Evolutionary conservation across 1,140 invertebrate species (phyloP), one percentile per base, ranked within the genome.

Genomic region (Andricus grossulariae): DNA sequence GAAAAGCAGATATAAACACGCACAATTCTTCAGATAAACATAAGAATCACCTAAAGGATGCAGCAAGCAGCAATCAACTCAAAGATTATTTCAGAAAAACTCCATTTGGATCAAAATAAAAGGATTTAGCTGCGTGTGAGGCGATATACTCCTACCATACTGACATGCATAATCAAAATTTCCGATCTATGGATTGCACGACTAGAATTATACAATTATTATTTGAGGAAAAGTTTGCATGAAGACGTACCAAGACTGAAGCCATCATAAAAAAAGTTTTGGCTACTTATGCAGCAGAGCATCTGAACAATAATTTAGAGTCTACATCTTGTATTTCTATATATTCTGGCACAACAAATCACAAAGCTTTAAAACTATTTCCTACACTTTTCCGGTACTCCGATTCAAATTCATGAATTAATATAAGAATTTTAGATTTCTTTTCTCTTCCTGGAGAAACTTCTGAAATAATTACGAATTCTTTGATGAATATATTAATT

Each of bases 361-460:
- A 80, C 45, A 80, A 79, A 80, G 25, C 1, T 3, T 73, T 81
- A 51, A 82, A 80, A 75, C 70, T 81, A 19, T 82, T 79, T 79
- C 70, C 72, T 55, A 76, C 74, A 19, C 51, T 82, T 52, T 52
- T 82, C 25, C 21, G 79, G 73, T 82, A 78, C 76, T 83, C 80
- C 71, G 10, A 77, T 72, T 18, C 66, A 3, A 25, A 73, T 73
- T 51, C 19, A 16, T 80, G 76, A 74, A 72, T 80, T 0, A 32
- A 76, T 70, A 25, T 79, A 15, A 77, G 66, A 79, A 55, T 82
- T 50, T 70, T 79, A 25, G 73, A 79, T 57, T 78, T 83, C 49
- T 73, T 77, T 50, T 77, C 72, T 55, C 78, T 83, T 52, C 77
- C 79, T 21, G 73, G 83, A 21, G 79, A 84, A 80, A 82, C 81